Percentiles rank a stretch among this genome's conserved stretches.
Conservation (phyloP, 2,888 invertebrate species). For the Polymixis flavicincta region DNA sequence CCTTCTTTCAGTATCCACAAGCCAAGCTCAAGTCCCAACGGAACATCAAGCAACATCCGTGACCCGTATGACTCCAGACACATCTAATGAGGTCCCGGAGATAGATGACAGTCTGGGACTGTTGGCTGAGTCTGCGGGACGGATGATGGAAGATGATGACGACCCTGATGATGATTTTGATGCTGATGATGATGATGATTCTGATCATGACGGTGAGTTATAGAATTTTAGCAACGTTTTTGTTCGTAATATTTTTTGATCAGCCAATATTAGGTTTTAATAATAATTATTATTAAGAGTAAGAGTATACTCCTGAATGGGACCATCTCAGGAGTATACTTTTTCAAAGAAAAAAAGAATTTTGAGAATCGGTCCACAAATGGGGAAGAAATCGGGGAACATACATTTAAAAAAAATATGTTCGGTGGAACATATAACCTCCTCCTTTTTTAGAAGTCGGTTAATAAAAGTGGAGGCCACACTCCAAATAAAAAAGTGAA, state of each 20-base stretch:
- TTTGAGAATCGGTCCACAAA: no score
- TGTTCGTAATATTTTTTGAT: background rate
- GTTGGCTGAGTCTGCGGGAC: constrained; percentile 82
- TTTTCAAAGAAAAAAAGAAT: no score
- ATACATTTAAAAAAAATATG: no score
- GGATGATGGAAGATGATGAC: constrained; percentile 83
- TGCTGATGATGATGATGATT: constrained; percentile 78
- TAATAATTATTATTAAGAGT: no score
- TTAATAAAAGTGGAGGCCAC: no score
- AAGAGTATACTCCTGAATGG: no score
- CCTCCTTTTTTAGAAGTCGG: no score
- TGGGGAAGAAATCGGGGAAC: no score
- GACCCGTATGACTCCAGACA: constrained; percentile 58
- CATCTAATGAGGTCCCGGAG: constrained; percentile 72
- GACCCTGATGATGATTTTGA: constrained; percentile 79
- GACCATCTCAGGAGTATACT: no score
- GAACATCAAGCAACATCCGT: background rate
- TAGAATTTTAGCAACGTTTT: background rate
- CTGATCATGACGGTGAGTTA: constrained; percentile 72
- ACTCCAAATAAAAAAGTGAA: no score
- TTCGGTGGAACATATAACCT: no score
- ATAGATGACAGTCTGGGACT: constrained; percentile 82
- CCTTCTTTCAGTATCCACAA: constrained; percentile 20
- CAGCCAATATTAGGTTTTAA: background rate
- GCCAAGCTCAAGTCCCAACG: background rate